A percentile compares a stretch with the other conserved stretches of the same genome.
phyloP scores from a whole-genome alignment of 2,113 vertebrate species.

The Bubo blakistoni region DNA sequence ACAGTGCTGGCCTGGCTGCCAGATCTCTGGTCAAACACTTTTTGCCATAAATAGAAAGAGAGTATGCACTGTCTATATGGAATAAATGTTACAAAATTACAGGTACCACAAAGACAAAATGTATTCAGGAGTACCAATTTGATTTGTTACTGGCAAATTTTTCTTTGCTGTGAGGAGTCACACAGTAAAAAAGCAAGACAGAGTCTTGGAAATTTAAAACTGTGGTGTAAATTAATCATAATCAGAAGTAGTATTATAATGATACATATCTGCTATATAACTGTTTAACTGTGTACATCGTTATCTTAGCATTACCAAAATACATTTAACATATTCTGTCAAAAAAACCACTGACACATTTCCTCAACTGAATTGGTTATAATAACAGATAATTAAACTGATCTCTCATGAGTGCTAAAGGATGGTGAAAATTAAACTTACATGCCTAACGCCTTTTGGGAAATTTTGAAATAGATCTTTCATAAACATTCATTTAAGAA shows the following conservation, averaged over 20 bases:
- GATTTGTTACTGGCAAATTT: neutral
- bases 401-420: neutral
- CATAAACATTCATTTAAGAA: neutral
- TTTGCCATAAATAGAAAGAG: neutral
- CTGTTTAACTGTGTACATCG: neutral
- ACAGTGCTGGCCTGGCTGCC: neutral
- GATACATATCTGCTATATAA: neutral
- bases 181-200: neutral
- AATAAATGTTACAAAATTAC: neutral
- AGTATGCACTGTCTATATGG: neutral
- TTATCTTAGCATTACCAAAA: neutral
- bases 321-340: neutral
- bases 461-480: neutral
- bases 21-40: neutral
- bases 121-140: neutral
- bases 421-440: neutral
- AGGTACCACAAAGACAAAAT: neutral
- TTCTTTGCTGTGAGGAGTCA: neutral
- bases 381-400: neutral
- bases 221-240: neutral
- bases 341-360: neutral
- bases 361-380: neutral
- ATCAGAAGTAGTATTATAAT: neutral
- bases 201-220: neutral
- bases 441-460: neutral